phyloP scores from a whole-genome alignment of 2,113 vertebrate species.

The Chaetorhynchus papuensis region DNA sequence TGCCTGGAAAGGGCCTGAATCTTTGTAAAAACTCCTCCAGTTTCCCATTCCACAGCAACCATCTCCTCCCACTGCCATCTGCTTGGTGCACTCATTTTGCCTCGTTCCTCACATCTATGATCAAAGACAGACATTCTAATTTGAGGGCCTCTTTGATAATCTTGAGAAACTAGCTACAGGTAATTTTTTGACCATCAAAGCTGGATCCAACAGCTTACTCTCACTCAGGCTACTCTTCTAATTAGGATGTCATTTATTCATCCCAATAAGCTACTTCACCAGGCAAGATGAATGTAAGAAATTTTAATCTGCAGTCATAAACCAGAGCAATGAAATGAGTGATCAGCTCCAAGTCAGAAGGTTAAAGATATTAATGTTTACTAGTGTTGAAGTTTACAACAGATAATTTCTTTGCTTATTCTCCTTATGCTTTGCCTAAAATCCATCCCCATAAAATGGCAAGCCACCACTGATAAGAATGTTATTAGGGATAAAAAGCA shows the following conservation, averaged over 20 bases:
- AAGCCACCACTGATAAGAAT: not conserved
- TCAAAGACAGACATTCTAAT: constrained; percentile 30
- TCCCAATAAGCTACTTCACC: not conserved
- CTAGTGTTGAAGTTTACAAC: not conserved
- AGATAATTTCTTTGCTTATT: not conserved
- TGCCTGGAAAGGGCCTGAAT: not conserved
- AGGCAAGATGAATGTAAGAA: not conserved
- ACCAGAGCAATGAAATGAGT: not conserved
- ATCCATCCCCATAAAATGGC: not conserved
- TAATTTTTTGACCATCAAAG: constrained; percentile 39
- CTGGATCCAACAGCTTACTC: constrained; percentile 14
- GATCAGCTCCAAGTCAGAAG: not conserved
- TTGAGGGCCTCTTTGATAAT: constrained; percentile 31
- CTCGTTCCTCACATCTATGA: not conserved
- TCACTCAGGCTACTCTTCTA: constrained; percentile 2
- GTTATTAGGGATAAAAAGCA: not conserved
- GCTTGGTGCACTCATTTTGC: not conserved
- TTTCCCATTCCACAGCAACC: not conserved
- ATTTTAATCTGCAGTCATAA: not conserved
- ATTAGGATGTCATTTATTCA: constrained; percentile 6
- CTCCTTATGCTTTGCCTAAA: not conserved
- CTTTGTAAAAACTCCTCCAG: not conserved
- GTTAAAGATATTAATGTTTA: not conserved
- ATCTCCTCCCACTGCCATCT: not conserved
- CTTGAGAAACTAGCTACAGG: constrained; percentile 14